Evolutionary conservation across 2,113 vertebrate species (phyloP).

Genomic region (Synodontis membranacea): DNA sequence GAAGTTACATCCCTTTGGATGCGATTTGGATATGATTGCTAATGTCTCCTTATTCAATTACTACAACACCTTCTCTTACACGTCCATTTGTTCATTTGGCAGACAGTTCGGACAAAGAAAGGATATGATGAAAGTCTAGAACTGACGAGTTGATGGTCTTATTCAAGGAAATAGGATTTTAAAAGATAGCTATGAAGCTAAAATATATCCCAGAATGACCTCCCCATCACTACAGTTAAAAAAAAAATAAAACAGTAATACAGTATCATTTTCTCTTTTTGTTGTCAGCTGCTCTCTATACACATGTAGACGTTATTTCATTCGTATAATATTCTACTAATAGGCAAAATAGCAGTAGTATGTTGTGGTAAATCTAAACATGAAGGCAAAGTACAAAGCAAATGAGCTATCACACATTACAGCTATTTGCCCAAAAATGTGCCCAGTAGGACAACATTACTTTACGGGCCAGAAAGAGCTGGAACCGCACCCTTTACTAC

Average conservation of each 20-base stretch:
- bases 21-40: background rate
- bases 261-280: background rate
- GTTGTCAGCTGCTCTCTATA: background rate
- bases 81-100: background rate
- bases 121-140: background rate
- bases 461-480: constrained; percentile 43
- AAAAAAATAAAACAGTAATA: background rate
- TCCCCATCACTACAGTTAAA: background rate
- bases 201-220: background rate
- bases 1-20: background rate
- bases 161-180: background rate
- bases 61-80: background rate
- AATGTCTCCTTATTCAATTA: background rate
- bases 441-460: constrained; percentile 12
- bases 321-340: background rate
- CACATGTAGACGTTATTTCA: background rate
- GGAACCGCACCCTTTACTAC: constrained; percentile 36
- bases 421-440: constrained; percentile 35
- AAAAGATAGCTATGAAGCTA: background rate
- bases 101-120: background rate
- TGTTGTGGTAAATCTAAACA: background rate
- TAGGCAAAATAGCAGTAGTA: background rate
- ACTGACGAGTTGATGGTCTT: background rate
- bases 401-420: background rate
- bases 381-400: constrained; percentile 16